These are phyloP conservation scores for Steatornis caripensis DNA, from an alignment of 2,113 vertebrate species.

Conservation along the genomic window DNA sequence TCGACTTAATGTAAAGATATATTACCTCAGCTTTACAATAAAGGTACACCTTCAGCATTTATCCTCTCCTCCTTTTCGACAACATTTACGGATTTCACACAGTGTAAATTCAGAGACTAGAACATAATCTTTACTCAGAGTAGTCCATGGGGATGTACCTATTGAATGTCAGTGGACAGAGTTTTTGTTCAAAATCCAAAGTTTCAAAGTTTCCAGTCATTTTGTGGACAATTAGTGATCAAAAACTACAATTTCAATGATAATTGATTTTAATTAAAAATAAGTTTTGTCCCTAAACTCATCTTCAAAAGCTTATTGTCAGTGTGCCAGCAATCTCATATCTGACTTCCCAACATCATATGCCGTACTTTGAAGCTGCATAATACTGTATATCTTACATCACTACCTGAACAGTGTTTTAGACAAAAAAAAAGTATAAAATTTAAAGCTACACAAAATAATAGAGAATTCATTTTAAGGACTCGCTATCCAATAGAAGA, in stretches of 20 bases:
- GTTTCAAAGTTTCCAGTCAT: background rate
- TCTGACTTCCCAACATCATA: background rate
- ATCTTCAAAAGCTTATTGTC: background rate
- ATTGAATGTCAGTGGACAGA: background rate
- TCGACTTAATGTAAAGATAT: background rate
- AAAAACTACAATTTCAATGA: conserved; percentile 20
- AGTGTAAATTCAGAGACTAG: background rate
- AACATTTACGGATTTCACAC: background rate
- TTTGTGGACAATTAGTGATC: conserved; percentile 11
- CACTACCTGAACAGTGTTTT: background rate
- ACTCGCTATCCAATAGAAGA: background rate
- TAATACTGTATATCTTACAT: background rate
- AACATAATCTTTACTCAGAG: background rate
- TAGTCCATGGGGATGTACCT: background rate
- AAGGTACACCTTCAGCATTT: background rate
- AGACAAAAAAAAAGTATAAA: background rate
- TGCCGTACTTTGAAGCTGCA: background rate
- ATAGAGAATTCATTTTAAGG: background rate
- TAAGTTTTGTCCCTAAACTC: background rate
- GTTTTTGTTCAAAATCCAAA: background rate
- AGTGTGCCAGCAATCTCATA: background rate
- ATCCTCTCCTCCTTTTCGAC: background rate
- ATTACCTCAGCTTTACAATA: background rate
- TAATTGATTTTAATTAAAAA: conserved; percentile 55
- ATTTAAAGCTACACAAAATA: background rate